Conservation (phyloP, 2,888 invertebrate species). For the Lamellibrachia columna region DNA sequence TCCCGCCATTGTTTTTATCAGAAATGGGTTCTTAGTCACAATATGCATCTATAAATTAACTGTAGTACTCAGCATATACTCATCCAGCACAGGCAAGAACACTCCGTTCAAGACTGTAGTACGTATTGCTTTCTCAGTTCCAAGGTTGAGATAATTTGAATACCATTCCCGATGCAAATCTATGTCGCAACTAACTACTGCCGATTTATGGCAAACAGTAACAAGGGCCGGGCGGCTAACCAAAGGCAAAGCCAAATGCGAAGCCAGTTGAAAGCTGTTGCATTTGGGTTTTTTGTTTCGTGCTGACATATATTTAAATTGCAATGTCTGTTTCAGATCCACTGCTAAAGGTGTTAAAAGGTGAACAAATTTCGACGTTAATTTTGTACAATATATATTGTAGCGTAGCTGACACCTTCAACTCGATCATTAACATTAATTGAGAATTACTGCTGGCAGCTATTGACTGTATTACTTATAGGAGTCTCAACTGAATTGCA, state of each 20-base stretch:
- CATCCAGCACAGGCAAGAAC: not conserved
- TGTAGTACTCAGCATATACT: not conserved
- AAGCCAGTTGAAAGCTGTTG: not conserved
- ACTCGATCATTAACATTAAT: too few relatives aligned
- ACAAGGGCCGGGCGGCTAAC: not conserved
- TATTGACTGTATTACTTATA: too few relatives aligned
- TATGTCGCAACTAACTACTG: not conserved
- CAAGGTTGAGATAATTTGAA: not conserved
- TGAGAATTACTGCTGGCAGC: too few relatives aligned
- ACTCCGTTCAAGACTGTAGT: not conserved
- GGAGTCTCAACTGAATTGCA: too few relatives aligned
- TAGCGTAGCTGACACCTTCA: not conserved
- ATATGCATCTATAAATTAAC: not conserved
- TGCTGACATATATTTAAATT: not conserved
- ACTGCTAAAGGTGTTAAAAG: constrained; percentile 29
- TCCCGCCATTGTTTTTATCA: not conserved
- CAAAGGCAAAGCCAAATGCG: not conserved
- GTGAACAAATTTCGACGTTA: constrained; percentile 16
- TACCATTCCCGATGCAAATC: not conserved
- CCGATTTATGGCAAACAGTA: not conserved
- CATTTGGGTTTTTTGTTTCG: not conserved
- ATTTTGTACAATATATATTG: not conserved
- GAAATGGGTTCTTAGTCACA: not conserved
- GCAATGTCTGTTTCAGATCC: constrained; percentile 33
- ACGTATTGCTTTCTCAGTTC: not conserved